Base-by-base conservation (phyloP, 2,797 vertebrate species). In the Oryzias dopingdopingensis region DNA sequence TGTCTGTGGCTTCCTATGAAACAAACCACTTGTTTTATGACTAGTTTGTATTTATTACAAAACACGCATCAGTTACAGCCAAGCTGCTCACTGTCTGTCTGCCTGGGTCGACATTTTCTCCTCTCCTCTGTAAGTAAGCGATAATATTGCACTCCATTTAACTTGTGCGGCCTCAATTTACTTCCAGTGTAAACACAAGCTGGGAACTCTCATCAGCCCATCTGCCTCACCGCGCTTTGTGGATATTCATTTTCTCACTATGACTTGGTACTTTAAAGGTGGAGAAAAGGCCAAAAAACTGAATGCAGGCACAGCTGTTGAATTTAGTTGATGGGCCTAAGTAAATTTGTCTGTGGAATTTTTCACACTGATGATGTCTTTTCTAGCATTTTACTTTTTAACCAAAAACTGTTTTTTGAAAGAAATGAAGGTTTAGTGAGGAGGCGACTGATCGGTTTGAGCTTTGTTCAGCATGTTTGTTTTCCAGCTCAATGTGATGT, bases 131-230 rank as follows among this genome's bases (percentile, higher is more conserved):
- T 72, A 74, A 68, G 44, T 59, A 73, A 56, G 44, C 56, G 62
- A 63, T 49, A 52, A 43, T 37, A 56, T 63, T 64, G 54, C 72
- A 72, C 65, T 42, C 73, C 65, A 80, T 87, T 87, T 80, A 85
- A 83, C 62, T 47, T 53, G 62, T 82, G 56, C 73, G 64, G 42
- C 29, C 60, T 44, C 71, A 59, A 54, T 80, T 74, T 81, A 64
- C 72, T 46, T 54, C 60, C 56, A 70, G 63, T 65, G 71, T 79
- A 86, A 87, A 86, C 81, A 84, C 76, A 80, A 75, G 66, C 71
- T 82, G 67, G 62, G 51, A 76, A 67, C 52, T 70, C 49, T 70
- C 65, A 78, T 86, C 87, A 87, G 63, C 71, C 56, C 56, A 66
- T 55, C 72, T 59, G 58, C 54, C 49, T 71, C 74, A 70, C 68